Evolutionary conservation across 2,888 invertebrate genomes (phyloP).

Genomic region (Agapostemon virescens): DNA sequence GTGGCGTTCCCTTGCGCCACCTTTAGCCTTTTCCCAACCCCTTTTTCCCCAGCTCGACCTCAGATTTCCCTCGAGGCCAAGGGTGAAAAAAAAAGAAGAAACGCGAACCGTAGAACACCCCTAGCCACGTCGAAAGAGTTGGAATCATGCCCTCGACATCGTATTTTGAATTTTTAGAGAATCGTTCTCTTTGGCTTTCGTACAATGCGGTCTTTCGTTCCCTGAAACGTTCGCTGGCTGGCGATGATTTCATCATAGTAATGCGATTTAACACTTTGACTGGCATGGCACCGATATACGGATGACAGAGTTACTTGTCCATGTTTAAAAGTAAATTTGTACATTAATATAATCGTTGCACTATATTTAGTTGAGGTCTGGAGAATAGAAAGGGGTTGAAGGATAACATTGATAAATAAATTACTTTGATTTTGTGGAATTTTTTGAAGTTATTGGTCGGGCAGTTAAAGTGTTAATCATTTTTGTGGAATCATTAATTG

Average conservation of each 20-base stretch:
- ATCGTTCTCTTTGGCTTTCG: background rate
- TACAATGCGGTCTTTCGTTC: background rate
- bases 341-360: no score
- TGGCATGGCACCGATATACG: no score
- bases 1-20: slow-evolving; percentile 30
- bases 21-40: slow-evolving; percentile 17
- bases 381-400: no score
- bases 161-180: background rate
- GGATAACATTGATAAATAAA: no score
- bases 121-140: slow-evolving; percentile 18
- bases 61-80: slow-evolving; percentile 59
- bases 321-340: no score
- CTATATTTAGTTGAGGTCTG: no score
- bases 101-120: slow-evolving; percentile 18
- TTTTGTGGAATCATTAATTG: background rate
- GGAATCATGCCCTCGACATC: background rate
- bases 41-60: slow-evolving; percentile 14
- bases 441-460: no score
- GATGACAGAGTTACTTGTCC: no score
- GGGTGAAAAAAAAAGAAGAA: slow-evolving; percentile 5
- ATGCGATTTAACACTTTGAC: no score
- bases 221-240: background rate
- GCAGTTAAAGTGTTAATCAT: no score
- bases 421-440: no score
- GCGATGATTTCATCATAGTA: background rate